Evolutionary conservation across 1,140 invertebrate species (phyloP).

Genomic region (Brachionus rotundiformis): DNA sequence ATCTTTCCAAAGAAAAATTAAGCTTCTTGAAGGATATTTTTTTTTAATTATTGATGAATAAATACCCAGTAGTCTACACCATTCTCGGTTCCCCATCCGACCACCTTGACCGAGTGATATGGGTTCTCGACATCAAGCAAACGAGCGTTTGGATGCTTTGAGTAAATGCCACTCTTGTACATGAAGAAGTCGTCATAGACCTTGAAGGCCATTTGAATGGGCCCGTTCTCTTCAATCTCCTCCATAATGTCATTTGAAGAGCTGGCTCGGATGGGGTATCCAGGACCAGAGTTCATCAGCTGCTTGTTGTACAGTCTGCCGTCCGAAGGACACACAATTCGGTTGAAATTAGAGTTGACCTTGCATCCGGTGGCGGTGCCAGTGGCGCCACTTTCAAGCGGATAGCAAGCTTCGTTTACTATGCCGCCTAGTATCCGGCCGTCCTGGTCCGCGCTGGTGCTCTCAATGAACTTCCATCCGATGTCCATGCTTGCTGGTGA

Average conservation of each 20-base stretch:
- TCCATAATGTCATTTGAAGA: conserved; percentile 42
- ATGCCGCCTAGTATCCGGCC: conserved; percentile 59
- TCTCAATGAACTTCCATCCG: conserved; percentile 49
- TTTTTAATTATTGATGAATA: too few species aligned
- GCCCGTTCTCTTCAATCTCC: conserved; percentile 29
- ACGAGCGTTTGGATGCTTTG: not conserved
- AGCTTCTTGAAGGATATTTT: too few species aligned
- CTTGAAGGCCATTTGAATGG: conserved; percentile 42
- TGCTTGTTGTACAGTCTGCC: conserved; percentile 22
- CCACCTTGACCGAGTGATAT: conserved; percentile 53
- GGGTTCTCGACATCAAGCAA: not conserved
- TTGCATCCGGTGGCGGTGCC: conserved; percentile 54
- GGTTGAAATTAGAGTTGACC: conserved; percentile 11
- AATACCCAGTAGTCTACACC: conserved; percentile 31
- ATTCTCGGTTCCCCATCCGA: conserved; percentile 65
- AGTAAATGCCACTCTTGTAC: conserved; percentile 51
- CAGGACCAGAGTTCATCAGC: conserved; percentile 19
- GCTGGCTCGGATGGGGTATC: not conserved
- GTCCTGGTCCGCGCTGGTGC: not conserved
- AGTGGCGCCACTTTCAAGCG: conserved; percentile 70
- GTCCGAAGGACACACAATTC: conserved; percentile 28
- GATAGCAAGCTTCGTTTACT: conserved; percentile 78
- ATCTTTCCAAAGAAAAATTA: not conserved
- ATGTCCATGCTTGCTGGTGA: conserved; percentile 38
- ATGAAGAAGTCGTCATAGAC: conserved; percentile 48